Conservation (phyloP, 2,113 vertebrate genomes). For the Pungitius pungitius region DNA sequence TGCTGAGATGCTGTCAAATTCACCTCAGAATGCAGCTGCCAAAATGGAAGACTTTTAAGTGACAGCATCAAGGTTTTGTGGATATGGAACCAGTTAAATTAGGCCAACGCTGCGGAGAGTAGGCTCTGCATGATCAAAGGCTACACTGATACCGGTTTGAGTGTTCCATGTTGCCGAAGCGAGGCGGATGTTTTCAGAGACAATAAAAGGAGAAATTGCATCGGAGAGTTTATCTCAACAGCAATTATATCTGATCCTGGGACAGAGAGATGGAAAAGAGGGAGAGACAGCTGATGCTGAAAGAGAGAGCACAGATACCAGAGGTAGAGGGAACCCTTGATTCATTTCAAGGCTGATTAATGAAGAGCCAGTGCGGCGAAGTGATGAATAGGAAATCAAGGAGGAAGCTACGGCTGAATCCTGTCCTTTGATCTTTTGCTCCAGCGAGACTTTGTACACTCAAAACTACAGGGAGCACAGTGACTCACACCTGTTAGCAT, state of each 20-base stretch:
- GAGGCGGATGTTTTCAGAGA: conserved; percentile 47
- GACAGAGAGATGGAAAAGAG: conserved; percentile 33
- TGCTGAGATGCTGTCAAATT: conserved; percentile 42
- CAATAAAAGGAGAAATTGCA: conserved; percentile 45
- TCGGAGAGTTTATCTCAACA: conserved; percentile 42
- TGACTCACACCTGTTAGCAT: conserved; percentile 57
- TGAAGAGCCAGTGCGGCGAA: conserved; percentile 55
- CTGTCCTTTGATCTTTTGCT: conserved; percentile 55
- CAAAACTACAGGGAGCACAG: conserved; percentile 38
- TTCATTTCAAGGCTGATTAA: conserved; percentile 59
- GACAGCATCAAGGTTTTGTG: conserved; percentile 43
- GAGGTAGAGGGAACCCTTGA: conserved; percentile 35
- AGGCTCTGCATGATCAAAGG: conserved; percentile 66
- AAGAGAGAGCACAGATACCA: conserved; percentile 24
- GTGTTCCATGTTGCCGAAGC: conserved; percentile 26
- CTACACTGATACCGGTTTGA: conserved; percentile 37
- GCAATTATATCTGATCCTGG: conserved; percentile 56
- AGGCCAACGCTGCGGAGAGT: conserved; percentile 39
- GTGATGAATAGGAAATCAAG: conserved; percentile 58
- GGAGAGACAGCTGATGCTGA: conserved; percentile 24
- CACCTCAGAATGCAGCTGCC: conserved; percentile 20
- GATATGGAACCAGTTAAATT: conserved; percentile 52
- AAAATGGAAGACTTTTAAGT: conserved; percentile 57
- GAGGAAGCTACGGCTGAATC: conserved; percentile 38
- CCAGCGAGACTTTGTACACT: conserved; percentile 27